phyloP scores from a whole-genome alignment of 1,140 invertebrate genomes.

The Spodoptera frugiperda region DNA sequence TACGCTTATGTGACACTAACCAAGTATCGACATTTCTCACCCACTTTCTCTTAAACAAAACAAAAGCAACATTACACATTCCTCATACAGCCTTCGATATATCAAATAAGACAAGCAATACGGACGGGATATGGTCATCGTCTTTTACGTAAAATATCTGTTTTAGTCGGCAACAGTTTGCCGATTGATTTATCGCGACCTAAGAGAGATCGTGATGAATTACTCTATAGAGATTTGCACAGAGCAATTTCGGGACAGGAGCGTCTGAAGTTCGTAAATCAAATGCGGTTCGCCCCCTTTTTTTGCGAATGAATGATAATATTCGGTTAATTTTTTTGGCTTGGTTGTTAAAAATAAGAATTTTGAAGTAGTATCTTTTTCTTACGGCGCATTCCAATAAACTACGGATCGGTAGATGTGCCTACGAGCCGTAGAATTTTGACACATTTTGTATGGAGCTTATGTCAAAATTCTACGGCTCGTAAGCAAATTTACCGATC shows the following conservation, averaged over 20 bases:
- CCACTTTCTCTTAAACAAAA: neutral
- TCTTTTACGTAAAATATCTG: conserved; percentile 76
- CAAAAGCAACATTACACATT: conserved; percentile 5
- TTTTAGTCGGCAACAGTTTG: conserved; percentile 68
- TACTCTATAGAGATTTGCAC: conserved; percentile 72
- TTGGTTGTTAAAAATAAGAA: neutral
- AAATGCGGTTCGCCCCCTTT: neutral
- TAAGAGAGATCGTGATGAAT: conserved; percentile 70
- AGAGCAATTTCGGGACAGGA: conserved; percentile 59
- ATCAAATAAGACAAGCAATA: conserved; percentile 40
- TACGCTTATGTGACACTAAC: too few species aligned
- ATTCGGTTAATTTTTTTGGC: neutral
- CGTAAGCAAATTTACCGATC: too few species aligned
- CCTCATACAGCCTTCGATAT: conserved; percentile 4
- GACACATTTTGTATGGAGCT: too few species aligned
- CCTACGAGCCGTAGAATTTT: too few species aligned
- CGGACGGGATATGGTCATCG: conserved; percentile 42
- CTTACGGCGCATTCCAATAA: too few species aligned
- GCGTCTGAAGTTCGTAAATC: conserved; percentile 23
- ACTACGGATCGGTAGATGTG: too few species aligned
- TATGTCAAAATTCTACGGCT: too few species aligned
- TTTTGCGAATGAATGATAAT: neutral
- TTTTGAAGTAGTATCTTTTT: too few species aligned
- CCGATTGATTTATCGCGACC: conserved; percentile 76
- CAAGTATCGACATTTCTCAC: neutral